phyloP scores from a whole-genome alignment of 2,113 vertebrate species.

The Cryptoleucopteryx plumbea region DNA sequence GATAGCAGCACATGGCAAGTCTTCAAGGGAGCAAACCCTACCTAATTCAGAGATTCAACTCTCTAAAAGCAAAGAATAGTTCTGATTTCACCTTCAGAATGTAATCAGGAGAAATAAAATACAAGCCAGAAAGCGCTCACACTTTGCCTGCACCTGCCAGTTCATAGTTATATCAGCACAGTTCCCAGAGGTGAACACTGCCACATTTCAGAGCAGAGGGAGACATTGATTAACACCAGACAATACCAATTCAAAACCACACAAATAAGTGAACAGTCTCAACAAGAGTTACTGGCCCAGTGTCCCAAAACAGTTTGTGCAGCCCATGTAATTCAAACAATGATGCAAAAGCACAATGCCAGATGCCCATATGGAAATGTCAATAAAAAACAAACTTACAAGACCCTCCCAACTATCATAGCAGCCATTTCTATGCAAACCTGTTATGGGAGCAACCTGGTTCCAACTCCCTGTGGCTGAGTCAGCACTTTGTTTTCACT shows the following conservation, averaged over 20 bases:
- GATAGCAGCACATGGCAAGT: background rate
- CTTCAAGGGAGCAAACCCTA: slow-evolving; percentile 7
- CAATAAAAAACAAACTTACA: background rate
- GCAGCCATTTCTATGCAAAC: background rate
- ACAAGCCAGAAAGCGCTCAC: background rate
- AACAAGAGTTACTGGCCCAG: background rate
- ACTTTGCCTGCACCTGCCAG: slow-evolving; percentile 7
- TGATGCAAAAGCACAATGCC: background rate
- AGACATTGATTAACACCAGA: background rate
- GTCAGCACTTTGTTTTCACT: slow-evolving; percentile 36
- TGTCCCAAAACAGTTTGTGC: background rate
- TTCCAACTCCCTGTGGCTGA: background rate
- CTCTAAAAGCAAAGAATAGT: background rate
- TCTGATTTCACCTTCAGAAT: slow-evolving; percentile 42
- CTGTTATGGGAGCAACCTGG: background rate
- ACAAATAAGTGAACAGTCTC: background rate
- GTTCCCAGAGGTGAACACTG: background rate
- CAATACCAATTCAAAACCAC: background rate
- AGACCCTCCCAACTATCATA: background rate
- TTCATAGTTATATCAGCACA: background rate
- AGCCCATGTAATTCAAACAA: background rate
- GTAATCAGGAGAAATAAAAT: slow-evolving; percentile 15
- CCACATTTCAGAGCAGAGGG: background rate
- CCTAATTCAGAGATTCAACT: background rate
- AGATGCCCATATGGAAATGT: background rate